These are phyloP conservation scores for Junonia oenone DNA, from an alignment of 2,888 invertebrate genomes.

Conservation along the genomic window DNA sequence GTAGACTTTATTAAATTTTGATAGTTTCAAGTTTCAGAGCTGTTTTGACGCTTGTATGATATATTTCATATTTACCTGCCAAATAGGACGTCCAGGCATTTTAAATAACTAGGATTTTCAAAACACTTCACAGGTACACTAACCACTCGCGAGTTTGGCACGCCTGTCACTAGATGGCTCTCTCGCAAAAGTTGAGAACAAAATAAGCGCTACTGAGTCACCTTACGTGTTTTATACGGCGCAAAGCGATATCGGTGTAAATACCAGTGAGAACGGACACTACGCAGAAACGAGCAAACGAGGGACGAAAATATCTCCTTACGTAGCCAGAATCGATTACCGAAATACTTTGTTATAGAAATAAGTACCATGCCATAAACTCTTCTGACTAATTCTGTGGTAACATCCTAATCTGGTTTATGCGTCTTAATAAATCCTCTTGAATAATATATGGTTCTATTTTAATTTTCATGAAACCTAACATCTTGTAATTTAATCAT, in stretches of 20 bases:
- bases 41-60: neutral
- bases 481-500: no score
- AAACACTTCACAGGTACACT: slow-evolving; percentile 50
- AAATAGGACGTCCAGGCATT: slow-evolving; percentile 88
- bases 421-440: neutral
- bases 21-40: neutral
- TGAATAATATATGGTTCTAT: neutral
- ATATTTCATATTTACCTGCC: slow-evolving; percentile 79
- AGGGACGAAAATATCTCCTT: slow-evolving; percentile 70
- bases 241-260: slow-evolving; percentile 58
- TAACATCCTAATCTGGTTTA: neutral
- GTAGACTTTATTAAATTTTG: neutral
- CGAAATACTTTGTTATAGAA: slow-evolving; percentile 40
- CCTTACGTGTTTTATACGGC: slow-evolving; percentile 77
- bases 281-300: slow-evolving; percentile 60
- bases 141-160: slow-evolving; percentile 52
- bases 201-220: slow-evolving; percentile 73
- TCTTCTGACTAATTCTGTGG: neutral
- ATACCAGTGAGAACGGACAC: slow-evolving; percentile 67
- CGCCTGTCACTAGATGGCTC: slow-evolving; percentile 72
- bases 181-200: slow-evolving; percentile 70
- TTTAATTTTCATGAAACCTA: no score
- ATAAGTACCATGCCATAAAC: slow-evolving; percentile 28
- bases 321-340: slow-evolving; percentile 50
- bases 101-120: slow-evolving; percentile 43